These are phyloP conservation scores for Drosophila kanekoi DNA, from an alignment of 2,888 invertebrate species.

Conservation along the genomic window DNA sequence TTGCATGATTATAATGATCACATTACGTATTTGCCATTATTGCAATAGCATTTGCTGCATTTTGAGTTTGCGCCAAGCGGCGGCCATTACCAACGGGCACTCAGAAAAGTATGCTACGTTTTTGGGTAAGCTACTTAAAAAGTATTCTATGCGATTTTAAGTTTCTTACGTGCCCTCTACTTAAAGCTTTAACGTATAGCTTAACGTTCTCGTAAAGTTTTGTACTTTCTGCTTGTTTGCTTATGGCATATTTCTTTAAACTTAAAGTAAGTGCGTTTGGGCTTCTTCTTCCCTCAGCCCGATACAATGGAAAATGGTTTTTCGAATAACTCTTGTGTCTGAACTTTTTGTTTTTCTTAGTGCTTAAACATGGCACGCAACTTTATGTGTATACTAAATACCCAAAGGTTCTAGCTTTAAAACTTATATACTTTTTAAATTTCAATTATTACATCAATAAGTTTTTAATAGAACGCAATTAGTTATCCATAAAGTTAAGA, in stretches of 20 bases:
- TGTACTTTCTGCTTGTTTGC: neutral
- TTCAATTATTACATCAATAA: too few relatives aligned
- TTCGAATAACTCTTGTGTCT: too few relatives aligned
- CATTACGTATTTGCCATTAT: constrained; percentile 31
- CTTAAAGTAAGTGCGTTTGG: too few relatives aligned
- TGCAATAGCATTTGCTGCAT: constrained; percentile 43
- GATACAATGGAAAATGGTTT: too few relatives aligned
- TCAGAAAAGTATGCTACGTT: constrained; percentile 20
- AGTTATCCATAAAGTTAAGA: too few relatives aligned
- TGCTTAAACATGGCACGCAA: too few relatives aligned
- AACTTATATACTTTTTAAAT: too few relatives aligned
- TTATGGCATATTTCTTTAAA: neutral
- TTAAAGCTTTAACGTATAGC: constrained; percentile 8
- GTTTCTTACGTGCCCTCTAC: neutral
- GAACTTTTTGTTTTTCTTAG: too few relatives aligned
- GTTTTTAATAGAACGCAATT: too few relatives aligned
- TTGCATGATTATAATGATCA: constrained; percentile 68
- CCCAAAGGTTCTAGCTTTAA: too few relatives aligned
- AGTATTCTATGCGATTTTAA: constrained; percentile 1
- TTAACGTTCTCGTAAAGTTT: neutral
- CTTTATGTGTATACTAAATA: too few relatives aligned
- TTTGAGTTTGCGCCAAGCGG: constrained; percentile 41
- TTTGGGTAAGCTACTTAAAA: constrained; percentile 3
- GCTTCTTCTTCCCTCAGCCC: too few relatives aligned
- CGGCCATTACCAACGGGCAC: constrained; percentile 15